Evolutionary conservation across 2,797 vertebrate genomes (phyloP).

Genomic region (Carapus acus): DNA sequence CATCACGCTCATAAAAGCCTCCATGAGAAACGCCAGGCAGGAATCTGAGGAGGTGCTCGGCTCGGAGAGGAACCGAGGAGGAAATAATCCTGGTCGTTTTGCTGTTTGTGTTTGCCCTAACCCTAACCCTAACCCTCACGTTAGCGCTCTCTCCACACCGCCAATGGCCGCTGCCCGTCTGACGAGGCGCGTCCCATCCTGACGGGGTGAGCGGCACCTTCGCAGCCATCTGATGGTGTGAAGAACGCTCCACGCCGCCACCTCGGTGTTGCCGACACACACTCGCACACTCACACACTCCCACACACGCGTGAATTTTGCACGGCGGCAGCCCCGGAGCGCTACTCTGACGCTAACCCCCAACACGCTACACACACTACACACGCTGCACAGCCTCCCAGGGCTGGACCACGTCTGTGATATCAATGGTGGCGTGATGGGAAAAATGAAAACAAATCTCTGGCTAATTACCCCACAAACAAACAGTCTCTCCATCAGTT

Average conservation of each 20-base stretch:
- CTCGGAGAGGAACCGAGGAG: conserved; percentile 18
- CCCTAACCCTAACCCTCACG: too few species aligned
- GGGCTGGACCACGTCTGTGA: conserved; percentile 60
- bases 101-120: too few species aligned
- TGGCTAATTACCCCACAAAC: conserved; percentile 88
- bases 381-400: conserved; percentile 36
- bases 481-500: conserved; percentile 81
- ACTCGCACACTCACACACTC: conserved; percentile 1
- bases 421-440: conserved; percentile 69
- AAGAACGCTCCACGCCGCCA: conserved; percentile 31
- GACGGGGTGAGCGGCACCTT: conserved; percentile 34
- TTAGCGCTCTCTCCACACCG: too few species aligned
- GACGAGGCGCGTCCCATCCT: conserved; percentile 20
- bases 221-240: conserved; percentile 39
- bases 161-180: conserved; percentile 23
- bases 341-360: conserved; percentile 18
- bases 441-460: conserved; percentile 87
- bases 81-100: conserved; percentile 21
- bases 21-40: conserved; percentile 45
- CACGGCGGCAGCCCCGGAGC: conserved; percentile 4
- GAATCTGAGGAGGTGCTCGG: conserved; percentile 43
- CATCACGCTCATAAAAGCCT: conserved; percentile 60
- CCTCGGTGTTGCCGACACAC: conserved; percentile 2
- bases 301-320: conserved; percentile 9
- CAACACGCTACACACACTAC: neutral